A percentile compares a stretch with the other conserved stretches of the same genome.
Conservation (phyloP, 1,140 invertebrate species). For the Danaus melanippus region DNA sequence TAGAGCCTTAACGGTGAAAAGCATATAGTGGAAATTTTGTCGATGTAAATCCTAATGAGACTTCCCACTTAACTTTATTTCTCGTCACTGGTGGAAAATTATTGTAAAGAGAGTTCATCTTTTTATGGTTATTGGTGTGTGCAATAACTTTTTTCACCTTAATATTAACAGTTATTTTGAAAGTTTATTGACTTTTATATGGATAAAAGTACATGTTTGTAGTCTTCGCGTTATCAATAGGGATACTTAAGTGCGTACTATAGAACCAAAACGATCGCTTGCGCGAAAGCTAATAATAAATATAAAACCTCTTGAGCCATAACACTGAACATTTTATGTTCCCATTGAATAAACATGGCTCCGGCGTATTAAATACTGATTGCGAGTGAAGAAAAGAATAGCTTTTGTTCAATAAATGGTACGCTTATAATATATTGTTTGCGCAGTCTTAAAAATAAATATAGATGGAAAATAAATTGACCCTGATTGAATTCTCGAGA, state of each 20-base stretch:
- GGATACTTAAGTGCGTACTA: conserved; percentile 44
- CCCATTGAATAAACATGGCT: conserved; percentile 31
- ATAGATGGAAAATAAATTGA: conserved; percentile 4
- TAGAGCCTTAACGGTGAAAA: too few relatives aligned
- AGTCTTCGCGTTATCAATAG: conserved; percentile 29
- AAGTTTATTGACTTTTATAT: too few relatives aligned
- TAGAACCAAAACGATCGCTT: conserved; percentile 42
- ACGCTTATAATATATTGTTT: conserved; percentile 7
- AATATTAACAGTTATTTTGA: too few relatives aligned
- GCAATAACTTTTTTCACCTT: too few relatives aligned
- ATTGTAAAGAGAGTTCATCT: too few relatives aligned
- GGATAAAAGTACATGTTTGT: conserved; percentile 5
- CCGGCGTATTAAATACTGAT: conserved; percentile 28
- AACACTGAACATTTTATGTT: conserved; percentile 36
- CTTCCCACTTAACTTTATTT: too few relatives aligned
- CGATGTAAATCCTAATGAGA: too few relatives aligned
- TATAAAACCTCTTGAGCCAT: conserved; percentile 37
- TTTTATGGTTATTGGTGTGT: too few relatives aligned
- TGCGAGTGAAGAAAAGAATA: conserved; percentile 10
- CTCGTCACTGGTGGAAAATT: too few relatives aligned
- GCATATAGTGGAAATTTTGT: too few relatives aligned
- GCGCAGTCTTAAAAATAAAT: conserved; percentile 8
- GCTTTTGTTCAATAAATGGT: conserved; percentile 17
- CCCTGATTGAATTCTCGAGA: conserved; percentile 5
- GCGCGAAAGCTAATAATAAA: conserved; percentile 49